Evolutionary conservation across 2,888 invertebrate species (phyloP), one percentile per base, ranked within the genome.

Genomic region (Acronicta psi): DNA sequence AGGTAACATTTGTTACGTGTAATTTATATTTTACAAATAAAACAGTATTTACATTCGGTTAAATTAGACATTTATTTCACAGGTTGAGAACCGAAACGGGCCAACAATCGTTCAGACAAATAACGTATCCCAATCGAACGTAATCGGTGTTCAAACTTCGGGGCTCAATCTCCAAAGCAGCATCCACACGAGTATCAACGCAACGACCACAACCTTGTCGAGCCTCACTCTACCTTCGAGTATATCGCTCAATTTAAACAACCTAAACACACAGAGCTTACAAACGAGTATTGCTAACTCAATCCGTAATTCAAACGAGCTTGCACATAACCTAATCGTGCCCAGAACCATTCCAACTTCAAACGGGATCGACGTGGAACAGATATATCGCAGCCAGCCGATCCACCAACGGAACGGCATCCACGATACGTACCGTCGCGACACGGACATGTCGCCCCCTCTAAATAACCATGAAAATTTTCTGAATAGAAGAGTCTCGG

Each of bases 51-150:
- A 65, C 40, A 11, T 34, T 43, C 50, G 37, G 14, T 46, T 55
- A 46, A 60, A 55, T 51, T 59, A 60, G 69, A 64, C 65, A 5
- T 63, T 41, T 7, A 41, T 51, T 49, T 58, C 59, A 5, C 82
- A 94, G 94, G 84, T 90, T 13, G 94, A 94, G 59, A 91, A 83
- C 68, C 86, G 94, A 53, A 93, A 93, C 73, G 92, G 91, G 1
- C 84, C 87, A 2, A 75, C 90, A 14, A 87, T 84, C 41, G 78
- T 90, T 9, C 92, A 90, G 73, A 75, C 85, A 2, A 90, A 77
- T 69, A 80, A 79, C 38, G 81, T 77, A 3, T 75, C 81, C 2
- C 92, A 88, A 58, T 52, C 89, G 0, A 92, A 81, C 77, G 74
- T 89, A 10, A 85, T 91, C 34, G 88, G 90, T 23, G 81, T 91